These are phyloP conservation scores for Ophthalmotilapia sp. DNA, from an alignment of 2,113 vertebrate genomes.

Conservation along the genomic window DNA sequence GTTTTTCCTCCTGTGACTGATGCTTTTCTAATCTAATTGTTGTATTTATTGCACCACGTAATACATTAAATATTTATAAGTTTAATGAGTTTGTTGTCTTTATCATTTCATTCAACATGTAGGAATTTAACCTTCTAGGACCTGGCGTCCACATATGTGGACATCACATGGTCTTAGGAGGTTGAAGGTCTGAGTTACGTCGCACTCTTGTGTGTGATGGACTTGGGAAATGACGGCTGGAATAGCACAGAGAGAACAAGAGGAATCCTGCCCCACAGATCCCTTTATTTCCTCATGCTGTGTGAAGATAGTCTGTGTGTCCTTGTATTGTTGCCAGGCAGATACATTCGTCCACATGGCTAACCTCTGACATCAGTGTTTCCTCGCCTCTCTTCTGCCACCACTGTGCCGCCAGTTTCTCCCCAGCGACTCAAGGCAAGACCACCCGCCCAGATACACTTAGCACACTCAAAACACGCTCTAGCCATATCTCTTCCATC, in stretches of 20 bases:
- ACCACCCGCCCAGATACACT: neutral
- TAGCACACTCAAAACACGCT: slow-evolving; percentile 1
- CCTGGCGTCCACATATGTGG: neutral
- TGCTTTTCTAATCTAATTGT: slow-evolving; percentile 85
- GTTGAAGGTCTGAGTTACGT: neutral
- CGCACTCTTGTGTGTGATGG: neutral
- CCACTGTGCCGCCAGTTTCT: slow-evolving; percentile 29
- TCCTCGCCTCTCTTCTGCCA: slow-evolving; percentile 34
- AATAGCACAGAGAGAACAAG: slow-evolving; percentile 3
- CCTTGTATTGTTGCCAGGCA: slow-evolving; percentile 65
- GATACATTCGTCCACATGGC: slow-evolving; percentile 58
- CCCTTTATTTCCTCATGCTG: slow-evolving; percentile 31
- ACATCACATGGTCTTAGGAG: neutral
- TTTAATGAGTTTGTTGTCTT: neutral
- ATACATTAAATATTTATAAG: slow-evolving; percentile 78
- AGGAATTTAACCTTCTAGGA: neutral
- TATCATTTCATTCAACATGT: neutral
- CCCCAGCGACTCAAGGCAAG: slow-evolving; percentile 51
- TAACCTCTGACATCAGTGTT: slow-evolving; percentile 69
- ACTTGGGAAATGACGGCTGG: slow-evolving; percentile 8
- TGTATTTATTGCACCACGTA: slow-evolving; percentile 88
- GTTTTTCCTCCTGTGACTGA: slow-evolving; percentile 87
- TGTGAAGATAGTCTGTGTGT: neutral
- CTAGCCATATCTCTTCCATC: slow-evolving; percentile 2
- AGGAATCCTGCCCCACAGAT: slow-evolving; percentile 5